A percentile compares a stretch with the other conserved stretches of the same genome.
Evolutionary conservation across 2,888 invertebrate species (phyloP).

Genomic region (Suillia variegata): DNA sequence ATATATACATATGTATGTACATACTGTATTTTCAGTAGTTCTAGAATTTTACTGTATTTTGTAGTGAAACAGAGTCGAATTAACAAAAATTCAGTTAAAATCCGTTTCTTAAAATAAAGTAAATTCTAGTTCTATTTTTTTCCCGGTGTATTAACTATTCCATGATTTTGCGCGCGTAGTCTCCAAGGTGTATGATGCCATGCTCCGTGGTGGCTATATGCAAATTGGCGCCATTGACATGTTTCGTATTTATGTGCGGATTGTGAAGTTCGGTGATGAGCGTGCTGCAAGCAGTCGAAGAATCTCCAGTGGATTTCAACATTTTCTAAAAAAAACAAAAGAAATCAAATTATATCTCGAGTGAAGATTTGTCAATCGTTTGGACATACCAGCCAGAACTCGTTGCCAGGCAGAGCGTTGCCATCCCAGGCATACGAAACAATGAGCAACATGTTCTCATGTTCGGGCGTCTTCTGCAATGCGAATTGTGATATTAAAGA

Average conservation of each 20-base stretch:
- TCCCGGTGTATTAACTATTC: no score
- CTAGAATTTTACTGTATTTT: no score
- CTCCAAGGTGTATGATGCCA: conserved; percentile 53
- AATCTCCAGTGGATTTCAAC: no score
- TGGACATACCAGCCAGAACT: conserved; percentile 70
- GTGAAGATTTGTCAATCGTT: conserved; percentile 33
- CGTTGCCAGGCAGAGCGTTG: conserved; percentile 75
- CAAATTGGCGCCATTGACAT: conserved; percentile 64
- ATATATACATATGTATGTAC: no score
- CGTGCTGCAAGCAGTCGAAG: conserved; percentile 61
- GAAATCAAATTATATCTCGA: no score
- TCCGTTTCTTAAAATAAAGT: no score
- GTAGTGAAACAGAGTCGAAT: no score
- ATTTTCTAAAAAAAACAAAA: no score
- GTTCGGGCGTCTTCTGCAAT: conserved; percentile 42
- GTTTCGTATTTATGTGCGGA: conserved; percentile 63
- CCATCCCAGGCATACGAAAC: conserved; percentile 77
- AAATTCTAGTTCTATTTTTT: no score
- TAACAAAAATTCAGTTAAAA: no score
- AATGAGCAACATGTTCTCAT: conserved; percentile 64
- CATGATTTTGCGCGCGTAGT: conserved; percentile 44
- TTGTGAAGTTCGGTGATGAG: conserved; percentile 67
- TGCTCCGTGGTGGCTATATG: conserved; percentile 59
- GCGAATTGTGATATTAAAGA: neutral
- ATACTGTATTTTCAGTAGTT: no score